A percentile compares a stretch with the other conserved stretches of the same genome.
phyloP scores from a whole-genome alignment of 1,140 invertebrate genomes.

The Lordiphosa stackelbergi region DNA sequence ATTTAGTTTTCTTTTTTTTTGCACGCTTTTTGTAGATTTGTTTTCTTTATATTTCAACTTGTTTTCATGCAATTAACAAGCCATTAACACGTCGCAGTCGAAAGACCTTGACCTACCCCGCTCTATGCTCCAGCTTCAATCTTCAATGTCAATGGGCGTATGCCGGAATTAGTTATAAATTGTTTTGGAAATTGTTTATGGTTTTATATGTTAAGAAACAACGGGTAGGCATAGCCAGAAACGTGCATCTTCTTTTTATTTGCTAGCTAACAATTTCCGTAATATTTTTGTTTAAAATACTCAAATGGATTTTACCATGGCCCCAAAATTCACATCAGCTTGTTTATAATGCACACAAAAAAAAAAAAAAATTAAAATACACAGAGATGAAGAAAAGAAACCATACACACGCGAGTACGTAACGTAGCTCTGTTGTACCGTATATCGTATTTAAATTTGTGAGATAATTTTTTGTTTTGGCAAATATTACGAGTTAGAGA shows the following conservation, averaged over 20 bases:
- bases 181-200: constrained; percentile 18
- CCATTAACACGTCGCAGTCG: constrained; percentile 49
- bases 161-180: constrained; percentile 5
- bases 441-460: too few relatives aligned
- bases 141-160: constrained; percentile 12
- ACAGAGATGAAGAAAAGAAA: too few relatives aligned
- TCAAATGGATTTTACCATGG: constrained; percentile 28
- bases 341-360: constrained; percentile 26
- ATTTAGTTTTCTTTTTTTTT: constrained; percentile 15
- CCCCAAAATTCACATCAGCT: constrained; percentile 40
- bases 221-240: background rate
- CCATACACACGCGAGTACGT: too few relatives aligned
- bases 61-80: constrained; percentile 45
- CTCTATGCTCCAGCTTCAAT: constrained; percentile 4
- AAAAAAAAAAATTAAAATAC: background rate
- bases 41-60: constrained; percentile 20
- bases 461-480: too few relatives aligned
- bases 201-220: too few relatives aligned
- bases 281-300: constrained; percentile 24
- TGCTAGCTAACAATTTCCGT: constrained; percentile 21
- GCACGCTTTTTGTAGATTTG: constrained; percentile 20
- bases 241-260: constrained; percentile 19
- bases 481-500: too few relatives aligned
- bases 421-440: too few relatives aligned
- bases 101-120: constrained; percentile 53